Evolutionary conservation across 2,888 invertebrate genomes (phyloP).

Genomic region (Ferrisia virgata): DNA sequence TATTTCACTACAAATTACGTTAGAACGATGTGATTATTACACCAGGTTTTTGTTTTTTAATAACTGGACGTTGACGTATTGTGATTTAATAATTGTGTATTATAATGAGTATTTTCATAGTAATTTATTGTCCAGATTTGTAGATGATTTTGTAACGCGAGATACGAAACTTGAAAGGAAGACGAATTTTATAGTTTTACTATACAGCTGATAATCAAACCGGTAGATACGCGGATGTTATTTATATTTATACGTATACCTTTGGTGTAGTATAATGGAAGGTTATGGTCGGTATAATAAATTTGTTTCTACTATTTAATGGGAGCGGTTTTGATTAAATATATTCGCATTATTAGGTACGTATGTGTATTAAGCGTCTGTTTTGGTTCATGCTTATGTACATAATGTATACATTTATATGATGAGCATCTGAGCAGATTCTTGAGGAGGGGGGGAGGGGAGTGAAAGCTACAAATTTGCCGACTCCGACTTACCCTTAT

Average conservation of each 20-base stretch:
- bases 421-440: no score
- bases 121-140: neutral
- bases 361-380: neutral
- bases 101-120: neutral
- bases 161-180: neutral
- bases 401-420: no score
- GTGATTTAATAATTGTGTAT: no score
- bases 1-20: no score
- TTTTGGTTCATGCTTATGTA: no score
- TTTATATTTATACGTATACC: neutral
- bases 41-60: no score
- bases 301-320: neutral
- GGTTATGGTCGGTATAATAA: neutral
- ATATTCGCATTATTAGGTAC: neutral
- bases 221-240: neutral
- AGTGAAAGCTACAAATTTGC: no score
- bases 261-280: neutral
- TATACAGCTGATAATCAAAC: neutral
- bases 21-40: neutral
- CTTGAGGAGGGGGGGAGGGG: no score
- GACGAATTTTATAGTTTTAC: neutral
- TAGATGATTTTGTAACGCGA: neutral
- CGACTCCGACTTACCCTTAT: no score
- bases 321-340: neutral
- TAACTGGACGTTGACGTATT: no score